Evolutionary conservation across 2,113 vertebrate species (phyloP).

Genomic region (Sula dactylatra): DNA sequence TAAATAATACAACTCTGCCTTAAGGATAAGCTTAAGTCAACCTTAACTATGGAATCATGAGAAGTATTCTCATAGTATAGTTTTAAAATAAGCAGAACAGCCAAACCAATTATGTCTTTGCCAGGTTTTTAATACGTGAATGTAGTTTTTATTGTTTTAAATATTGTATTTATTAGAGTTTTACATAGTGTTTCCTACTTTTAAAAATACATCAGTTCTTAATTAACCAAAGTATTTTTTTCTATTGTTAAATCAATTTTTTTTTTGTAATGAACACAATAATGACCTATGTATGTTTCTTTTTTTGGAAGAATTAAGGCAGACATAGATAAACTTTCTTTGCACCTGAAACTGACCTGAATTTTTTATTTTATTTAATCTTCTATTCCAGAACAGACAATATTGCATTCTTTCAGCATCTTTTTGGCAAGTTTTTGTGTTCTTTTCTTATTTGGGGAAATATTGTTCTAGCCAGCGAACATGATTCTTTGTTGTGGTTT

Average conservation of each 20-base stretch:
- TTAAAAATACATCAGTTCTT: neutral
- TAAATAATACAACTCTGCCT: neutral
- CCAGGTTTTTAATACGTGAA: neutral
- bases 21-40: constrained; percentile 21
- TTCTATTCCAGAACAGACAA: neutral
- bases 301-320: neutral
- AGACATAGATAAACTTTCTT: neutral
- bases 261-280: neutral
- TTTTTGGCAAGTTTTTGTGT: neutral
- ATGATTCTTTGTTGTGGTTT: no score
- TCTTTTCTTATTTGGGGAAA: neutral
- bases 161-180: neutral
- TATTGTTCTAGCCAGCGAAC: neutral
- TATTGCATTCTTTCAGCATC: neutral
- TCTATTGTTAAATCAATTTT: neutral
- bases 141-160: neutral
- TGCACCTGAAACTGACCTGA: neutral
- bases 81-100: neutral
- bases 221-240: neutral
- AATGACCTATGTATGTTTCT: neutral
- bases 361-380: neutral
- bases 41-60: neutral
- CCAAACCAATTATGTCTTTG: neutral
- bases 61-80: neutral
- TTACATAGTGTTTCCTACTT: neutral